These are phyloP conservation scores for Sepiola atlantica DNA, from an alignment of 2,888 invertebrate genomes.

Conservation along the genomic window DNA sequence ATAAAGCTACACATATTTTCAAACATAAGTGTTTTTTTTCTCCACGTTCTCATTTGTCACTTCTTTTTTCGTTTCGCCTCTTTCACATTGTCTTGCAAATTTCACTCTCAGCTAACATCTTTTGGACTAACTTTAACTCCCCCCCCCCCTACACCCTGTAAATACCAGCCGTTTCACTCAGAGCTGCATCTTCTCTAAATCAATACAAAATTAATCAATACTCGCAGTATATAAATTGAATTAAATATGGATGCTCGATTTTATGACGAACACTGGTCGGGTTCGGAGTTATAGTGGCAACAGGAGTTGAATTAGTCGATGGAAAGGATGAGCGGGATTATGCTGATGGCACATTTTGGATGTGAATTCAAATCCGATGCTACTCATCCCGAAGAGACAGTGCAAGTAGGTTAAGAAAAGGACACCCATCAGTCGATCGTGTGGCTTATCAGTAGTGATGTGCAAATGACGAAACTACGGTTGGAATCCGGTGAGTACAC, in stretches of 20 bases:
- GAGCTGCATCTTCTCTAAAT: background rate
- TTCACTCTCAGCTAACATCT: background rate
- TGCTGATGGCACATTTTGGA: background rate
- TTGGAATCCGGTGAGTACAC: background rate
- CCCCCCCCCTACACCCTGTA: background rate
- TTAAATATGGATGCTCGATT: background rate
- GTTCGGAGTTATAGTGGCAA: background rate
- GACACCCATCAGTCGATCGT: background rate
- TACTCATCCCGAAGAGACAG: background rate
- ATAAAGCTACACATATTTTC: background rate
- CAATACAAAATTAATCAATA: constrained; percentile 13
- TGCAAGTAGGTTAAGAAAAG: background rate
- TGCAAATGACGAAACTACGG: background rate
- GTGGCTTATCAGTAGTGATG: background rate
- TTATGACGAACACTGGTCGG: background rate
- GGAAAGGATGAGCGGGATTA: background rate
- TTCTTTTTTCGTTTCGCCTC: background rate
- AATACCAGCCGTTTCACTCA: background rate
- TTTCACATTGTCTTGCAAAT: background rate
- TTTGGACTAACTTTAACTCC: background rate
- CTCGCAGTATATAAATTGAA: background rate
- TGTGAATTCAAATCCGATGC: background rate
- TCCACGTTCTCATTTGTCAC: background rate
- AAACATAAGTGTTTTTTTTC: background rate
- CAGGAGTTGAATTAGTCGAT: background rate